Evolutionary conservation across 2,888 invertebrate genomes (phyloP).

Genomic region (Pterostichus niger): DNA sequence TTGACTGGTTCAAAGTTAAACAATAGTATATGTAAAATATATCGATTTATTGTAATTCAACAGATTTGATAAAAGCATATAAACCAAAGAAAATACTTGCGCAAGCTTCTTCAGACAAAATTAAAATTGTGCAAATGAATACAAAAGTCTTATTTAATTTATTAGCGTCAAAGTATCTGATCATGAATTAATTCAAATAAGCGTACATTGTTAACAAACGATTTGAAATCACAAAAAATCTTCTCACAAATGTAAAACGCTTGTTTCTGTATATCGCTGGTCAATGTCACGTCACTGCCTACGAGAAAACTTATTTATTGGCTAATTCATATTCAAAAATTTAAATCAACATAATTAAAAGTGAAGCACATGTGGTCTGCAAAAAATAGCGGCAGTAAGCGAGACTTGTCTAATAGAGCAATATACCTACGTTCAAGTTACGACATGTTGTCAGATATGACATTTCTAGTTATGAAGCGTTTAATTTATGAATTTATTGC

Average conservation of each 20-base stretch:
- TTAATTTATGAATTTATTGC: slow-evolving; percentile 47
- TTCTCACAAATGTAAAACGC: slow-evolving; percentile 58
- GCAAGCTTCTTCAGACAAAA: not conserved
- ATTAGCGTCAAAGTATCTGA: slow-evolving; percentile 1
- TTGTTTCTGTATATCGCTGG: slow-evolving; percentile 54
- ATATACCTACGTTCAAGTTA: slow-evolving; percentile 11
- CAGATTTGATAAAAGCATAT: not conserved
- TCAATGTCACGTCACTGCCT: slow-evolving; percentile 60
- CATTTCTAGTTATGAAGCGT: slow-evolving; percentile 29
- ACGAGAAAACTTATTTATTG: slow-evolving; percentile 56
- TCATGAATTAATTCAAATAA: slow-evolving; percentile 36
- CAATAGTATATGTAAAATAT: not conserved
- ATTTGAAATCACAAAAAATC: slow-evolving; percentile 41
- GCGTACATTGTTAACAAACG: slow-evolving; percentile 33
- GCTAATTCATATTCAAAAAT: slow-evolving; percentile 65
- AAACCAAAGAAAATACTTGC: slow-evolving; percentile 1
- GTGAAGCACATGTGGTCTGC: slow-evolving; percentile 45
- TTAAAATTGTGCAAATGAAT: slow-evolving; percentile 10
- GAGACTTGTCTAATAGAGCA: slow-evolving; percentile 20
- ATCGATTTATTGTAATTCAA: slow-evolving; percentile 19
- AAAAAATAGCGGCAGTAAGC: slow-evolving; percentile 6
- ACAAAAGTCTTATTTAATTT: slow-evolving; percentile 7
- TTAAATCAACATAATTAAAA: slow-evolving; percentile 63
- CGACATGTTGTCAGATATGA: slow-evolving; percentile 6
- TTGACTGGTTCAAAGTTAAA: no score